Evolutionary conservation across 1,140 invertebrate species (phyloP), one percentile per base, ranked within the genome.

Genomic region (Manduca sexta): DNA sequence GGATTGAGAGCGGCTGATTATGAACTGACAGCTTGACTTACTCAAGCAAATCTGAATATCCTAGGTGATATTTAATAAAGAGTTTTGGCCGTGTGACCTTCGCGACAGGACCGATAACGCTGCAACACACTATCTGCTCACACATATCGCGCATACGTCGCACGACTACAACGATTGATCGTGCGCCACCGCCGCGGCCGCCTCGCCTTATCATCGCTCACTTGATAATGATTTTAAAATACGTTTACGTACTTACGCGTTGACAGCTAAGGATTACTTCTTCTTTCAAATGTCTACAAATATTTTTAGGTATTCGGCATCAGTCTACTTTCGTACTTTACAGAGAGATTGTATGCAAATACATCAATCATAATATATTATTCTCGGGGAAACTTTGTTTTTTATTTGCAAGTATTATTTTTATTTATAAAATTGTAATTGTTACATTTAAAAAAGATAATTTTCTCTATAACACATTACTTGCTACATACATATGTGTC

Each of bases 191-290:
- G 56, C 67, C 58, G n/a, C n/a, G 64, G 52, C 51, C 47, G 40
- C 21, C 21, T n/a, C 11, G 46, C 57, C 66, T 79, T 76, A 76
- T 77, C 74, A 42, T 44, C 56, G 53, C 60, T 58, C 65, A 64
- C 69, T 69, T 72, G 76, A 76, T 77, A 77, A 77, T 74, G 61
- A 77, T 77, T 73, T 69, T 70, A 74, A 74, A 79, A 68, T 71
- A 75, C 69, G 65, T 64, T 75, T 74, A 63, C 64, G 47, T 66
- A 69, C 65, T 72, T 66, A 71, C 50, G 33, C 44, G 45, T 47
- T 74, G 71, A 66, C 69, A 74, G 53, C 49, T 61, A 45, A 40
- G 61, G 69, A 70, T 74, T 71, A 64, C 14, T 58, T 49, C 56
- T 53, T 65, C 29, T 26, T 26, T 8, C 4, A 5, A 26, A 26